Base-by-base conservation (phyloP, 2,888 invertebrate genomes). In the Eupithecia centaureata region DNA sequence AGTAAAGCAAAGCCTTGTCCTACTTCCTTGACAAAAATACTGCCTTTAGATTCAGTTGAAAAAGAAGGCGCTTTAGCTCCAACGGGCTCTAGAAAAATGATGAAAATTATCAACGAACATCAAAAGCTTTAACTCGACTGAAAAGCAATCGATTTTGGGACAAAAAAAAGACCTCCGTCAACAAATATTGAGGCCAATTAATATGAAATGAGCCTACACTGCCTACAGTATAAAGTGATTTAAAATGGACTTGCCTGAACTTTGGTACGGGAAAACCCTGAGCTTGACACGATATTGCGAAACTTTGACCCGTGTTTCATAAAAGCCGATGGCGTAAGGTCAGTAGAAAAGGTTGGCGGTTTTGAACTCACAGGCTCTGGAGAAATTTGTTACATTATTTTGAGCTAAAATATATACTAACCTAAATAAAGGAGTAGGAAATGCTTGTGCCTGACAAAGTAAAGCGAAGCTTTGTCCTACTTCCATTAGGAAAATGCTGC, bases 191-290 rank as follows among this genome's bases (percentile, higher is more conserved):
- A 22, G 22, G 47, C 4, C 3, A 47, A 47, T 47, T 10, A 47
- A 22, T 47, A 47, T 22, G 47, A 22, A 47, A 4, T 47, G 18
- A 22, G 22, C 42, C 42, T 38, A 35, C 35, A 35, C 38, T 35
- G 35, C 38, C 7, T 47, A 22, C 47, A 22, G 22, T 22, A 42
- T 42, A 47, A 42, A 22, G 10, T 22, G 18, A 47, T n/a, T 56
- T 27, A 30, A 57, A 32, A 18, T 64, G 18, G 75, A 92, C 94
- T 94, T 95, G 96, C 96, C 95, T 96, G 95, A 95, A 96, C 82
- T 93, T 89, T 73, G 96, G 96, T 82, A 95, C 92, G 74, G 96
- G 96, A 85, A 95, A 95, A 77, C 94, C 95, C 88, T 96, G 96
- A 60, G 96, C 95, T 86, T 95, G 95, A 85, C 96, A 96, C 78